Evolutionary conservation across 1,140 invertebrate species (phyloP).

Genomic region (Propsilocerus akamusi): DNA sequence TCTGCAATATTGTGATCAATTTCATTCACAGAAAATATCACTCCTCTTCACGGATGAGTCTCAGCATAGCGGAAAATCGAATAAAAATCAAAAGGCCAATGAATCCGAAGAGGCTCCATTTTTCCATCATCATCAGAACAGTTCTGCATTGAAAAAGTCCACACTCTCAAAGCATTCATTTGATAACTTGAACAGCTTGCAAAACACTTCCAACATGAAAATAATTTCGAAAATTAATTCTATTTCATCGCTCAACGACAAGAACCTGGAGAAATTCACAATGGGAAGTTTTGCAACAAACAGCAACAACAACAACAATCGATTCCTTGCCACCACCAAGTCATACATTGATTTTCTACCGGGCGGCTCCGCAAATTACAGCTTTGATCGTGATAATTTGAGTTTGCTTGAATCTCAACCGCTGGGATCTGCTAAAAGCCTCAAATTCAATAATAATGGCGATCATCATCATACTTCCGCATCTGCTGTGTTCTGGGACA

Average conservation of each 20-base stretch:
- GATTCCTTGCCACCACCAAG: not conserved
- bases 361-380: not conserved
- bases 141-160: not conserved
- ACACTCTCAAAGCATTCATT: not conserved
- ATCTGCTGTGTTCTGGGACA: slow-evolving; percentile 1
- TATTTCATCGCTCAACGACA: not conserved
- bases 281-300: not conserved
- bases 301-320: not conserved
- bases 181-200: not conserved
- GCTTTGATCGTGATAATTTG: not conserved
- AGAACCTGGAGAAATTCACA: not conserved
- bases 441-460: slow-evolving; percentile 2
- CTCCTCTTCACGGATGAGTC: not conserved
- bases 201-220: not conserved
- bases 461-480: slow-evolving; percentile 1
- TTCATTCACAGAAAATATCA: not conserved
- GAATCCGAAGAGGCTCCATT: not conserved
- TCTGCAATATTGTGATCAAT: slow-evolving; percentile 1
- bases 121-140: not conserved
- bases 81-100: not conserved
- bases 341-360: not conserved
- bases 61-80: not conserved
- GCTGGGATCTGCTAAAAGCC: not conserved
- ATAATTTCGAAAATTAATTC: slow-evolving; percentile 1
- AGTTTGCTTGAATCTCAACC: not conserved